These are phyloP conservation scores for Cinclus mexicanus DNA, from an alignment of 2,113 vertebrate species.

Conservation along the genomic window DNA sequence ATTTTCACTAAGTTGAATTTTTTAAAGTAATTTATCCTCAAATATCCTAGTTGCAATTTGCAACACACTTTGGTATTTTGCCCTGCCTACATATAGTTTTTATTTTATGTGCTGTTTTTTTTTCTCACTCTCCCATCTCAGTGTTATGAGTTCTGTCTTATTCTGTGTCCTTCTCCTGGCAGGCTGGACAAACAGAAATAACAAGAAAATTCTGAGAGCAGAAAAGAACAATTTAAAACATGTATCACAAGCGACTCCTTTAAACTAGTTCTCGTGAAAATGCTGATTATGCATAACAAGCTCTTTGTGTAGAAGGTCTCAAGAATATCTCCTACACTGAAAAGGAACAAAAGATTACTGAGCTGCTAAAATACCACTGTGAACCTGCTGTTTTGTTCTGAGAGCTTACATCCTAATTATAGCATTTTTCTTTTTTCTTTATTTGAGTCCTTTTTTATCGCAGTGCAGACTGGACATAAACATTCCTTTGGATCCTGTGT, in stretches of 20 bases:
- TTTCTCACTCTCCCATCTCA: neutral
- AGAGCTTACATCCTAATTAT: constrained; percentile 56
- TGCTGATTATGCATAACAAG: neutral
- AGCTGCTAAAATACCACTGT: constrained; percentile 55
- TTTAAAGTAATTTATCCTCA: neutral
- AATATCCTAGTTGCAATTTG: neutral
- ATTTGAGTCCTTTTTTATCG: constrained; percentile 54
- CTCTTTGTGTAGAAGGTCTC: constrained; percentile 28
- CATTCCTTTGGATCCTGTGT: constrained; percentile 63
- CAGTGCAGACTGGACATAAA: constrained; percentile 40
- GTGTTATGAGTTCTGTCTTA: neutral
- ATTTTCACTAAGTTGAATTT: neutral
- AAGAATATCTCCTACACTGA: neutral
- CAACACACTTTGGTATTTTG: neutral
- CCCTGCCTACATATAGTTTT: neutral
- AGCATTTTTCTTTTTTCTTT: constrained; percentile 65
- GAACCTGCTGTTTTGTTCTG: constrained; percentile 41
- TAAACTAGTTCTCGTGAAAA: neutral
- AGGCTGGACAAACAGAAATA: neutral
- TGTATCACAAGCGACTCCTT: neutral
- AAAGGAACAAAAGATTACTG: constrained; percentile 65
- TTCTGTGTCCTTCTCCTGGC: neutral
- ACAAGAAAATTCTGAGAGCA: neutral
- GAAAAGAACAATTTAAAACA: constrained; percentile 10
- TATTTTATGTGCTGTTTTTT: fast-evolving